phyloP scores from a whole-genome alignment of 1,140 invertebrate genomes.

The Drosophila nikananu region DNA sequence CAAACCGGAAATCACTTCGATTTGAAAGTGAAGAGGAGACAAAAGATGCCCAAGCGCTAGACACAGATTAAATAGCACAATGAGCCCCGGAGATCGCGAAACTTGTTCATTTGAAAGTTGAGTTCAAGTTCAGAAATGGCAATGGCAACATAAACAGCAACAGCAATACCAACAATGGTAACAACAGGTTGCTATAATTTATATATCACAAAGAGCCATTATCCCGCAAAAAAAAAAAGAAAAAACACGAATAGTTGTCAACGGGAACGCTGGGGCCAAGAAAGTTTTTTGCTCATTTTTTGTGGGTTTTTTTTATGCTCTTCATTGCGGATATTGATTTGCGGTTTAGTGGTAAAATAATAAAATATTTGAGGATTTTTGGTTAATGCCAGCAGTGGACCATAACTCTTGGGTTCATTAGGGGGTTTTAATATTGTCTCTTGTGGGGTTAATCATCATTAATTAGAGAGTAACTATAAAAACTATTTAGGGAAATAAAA shows the following conservation, averaged over 20 bases:
- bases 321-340: conserved; percentile 5
- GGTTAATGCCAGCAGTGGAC: not conserved
- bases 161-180: conserved; percentile 13
- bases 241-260: conserved; percentile 59
- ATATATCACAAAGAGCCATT: conserved; percentile 45
- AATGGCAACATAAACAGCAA: conserved; percentile 28
- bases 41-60: conserved; percentile 34
- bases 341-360: not conserved
- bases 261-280: conserved; percentile 9
- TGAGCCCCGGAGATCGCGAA: conserved; percentile 42
- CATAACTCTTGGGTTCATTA: not conserved
- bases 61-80: conserved; percentile 46
- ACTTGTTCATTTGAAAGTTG: conserved; percentile 64
- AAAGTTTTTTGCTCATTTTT: not conserved
- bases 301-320: conserved; percentile 6
- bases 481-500: no score
- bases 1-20: conserved; percentile 61
- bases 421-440: not conserved
- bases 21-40: conserved; percentile 66
- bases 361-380: not conserved
- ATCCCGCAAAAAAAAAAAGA: conserved; percentile 25
- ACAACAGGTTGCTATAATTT: conserved; percentile 48
- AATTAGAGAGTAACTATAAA: not conserved
- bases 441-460: not conserved
- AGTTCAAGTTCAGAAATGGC: conserved; percentile 61